Evolutionary conservation across 2,888 invertebrate genomes (phyloP).

Genomic region (Asteroscopus sphinx): DNA sequence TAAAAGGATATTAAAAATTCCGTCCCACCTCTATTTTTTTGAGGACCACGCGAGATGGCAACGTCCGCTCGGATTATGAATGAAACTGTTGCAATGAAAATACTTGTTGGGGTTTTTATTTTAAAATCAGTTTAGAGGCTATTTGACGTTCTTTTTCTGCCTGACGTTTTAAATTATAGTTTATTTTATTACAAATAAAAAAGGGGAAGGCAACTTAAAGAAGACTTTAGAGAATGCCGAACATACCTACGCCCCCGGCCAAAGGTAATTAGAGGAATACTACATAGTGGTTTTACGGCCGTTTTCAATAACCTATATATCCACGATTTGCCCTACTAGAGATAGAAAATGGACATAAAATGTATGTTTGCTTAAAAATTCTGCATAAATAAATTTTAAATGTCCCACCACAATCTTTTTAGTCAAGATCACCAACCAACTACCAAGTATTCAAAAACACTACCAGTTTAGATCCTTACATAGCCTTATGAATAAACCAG

Average conservation of each 20-base stretch:
- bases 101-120: constrained; percentile 14
- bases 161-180: too few relatives aligned
- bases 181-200: too few relatives aligned
- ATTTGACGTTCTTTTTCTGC: too few relatives aligned
- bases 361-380: too few relatives aligned
- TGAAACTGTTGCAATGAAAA: constrained; percentile 27
- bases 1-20: constrained; percentile 75
- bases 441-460: constrained; percentile 33
- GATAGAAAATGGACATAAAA: too few relatives aligned
- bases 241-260: too few relatives aligned
- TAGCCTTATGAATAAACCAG: constrained; percentile 40
- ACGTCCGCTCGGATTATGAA: constrained; percentile 36
- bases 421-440: constrained; percentile 4
- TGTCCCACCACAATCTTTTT: background rate
- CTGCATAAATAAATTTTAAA: background rate
- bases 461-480: constrained; percentile 21
- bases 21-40: constrained; percentile 52
- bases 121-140: background rate
- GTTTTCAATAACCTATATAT: too few relatives aligned
- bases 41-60: constrained; percentile 24
- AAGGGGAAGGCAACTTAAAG: too few relatives aligned
- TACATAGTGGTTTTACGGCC: too few relatives aligned
- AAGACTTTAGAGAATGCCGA: too few relatives aligned
- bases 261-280: too few relatives aligned
- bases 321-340: too few relatives aligned